Evolutionary conservation across 2,797 vertebrate species (phyloP).

Genomic region (Aphelocoma californica): DNA sequence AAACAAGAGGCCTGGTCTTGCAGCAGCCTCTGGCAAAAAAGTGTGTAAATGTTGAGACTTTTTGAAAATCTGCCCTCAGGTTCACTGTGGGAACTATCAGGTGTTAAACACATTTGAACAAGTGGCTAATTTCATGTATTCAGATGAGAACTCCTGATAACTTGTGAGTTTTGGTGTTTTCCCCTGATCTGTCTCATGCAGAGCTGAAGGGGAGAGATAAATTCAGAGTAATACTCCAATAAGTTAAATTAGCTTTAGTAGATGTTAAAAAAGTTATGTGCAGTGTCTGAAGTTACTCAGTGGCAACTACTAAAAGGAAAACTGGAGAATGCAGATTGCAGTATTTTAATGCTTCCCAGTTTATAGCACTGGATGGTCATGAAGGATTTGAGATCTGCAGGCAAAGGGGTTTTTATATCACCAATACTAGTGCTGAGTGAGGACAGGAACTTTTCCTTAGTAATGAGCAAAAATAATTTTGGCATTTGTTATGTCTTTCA

Average conservation of each 20-base stretch:
- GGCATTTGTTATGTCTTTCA: slow-evolving; percentile 5
- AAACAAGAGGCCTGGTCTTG: background rate
- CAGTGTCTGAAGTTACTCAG: background rate
- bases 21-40: background rate
- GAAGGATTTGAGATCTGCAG: background rate
- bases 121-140: background rate
- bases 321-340: background rate
- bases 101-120: background rate
- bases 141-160: background rate
- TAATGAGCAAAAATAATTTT: slow-evolving; percentile 22
- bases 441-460: background rate
- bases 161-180: background rate
- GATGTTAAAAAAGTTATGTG: background rate
- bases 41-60: background rate
- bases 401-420: background rate
- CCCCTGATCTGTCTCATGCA: background rate
- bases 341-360: background rate
- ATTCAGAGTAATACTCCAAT: background rate
- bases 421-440: background rate
- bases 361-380: background rate
- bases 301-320: background rate
- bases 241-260: background rate
- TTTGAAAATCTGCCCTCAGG: background rate
- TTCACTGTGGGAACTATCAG: background rate
- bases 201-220: background rate